Evolutionary conservation across 23 tunicate genomes (phyloP), one percentile per base, ranked within the genome.

Genomic region (Phallusia fumigata): DNA sequence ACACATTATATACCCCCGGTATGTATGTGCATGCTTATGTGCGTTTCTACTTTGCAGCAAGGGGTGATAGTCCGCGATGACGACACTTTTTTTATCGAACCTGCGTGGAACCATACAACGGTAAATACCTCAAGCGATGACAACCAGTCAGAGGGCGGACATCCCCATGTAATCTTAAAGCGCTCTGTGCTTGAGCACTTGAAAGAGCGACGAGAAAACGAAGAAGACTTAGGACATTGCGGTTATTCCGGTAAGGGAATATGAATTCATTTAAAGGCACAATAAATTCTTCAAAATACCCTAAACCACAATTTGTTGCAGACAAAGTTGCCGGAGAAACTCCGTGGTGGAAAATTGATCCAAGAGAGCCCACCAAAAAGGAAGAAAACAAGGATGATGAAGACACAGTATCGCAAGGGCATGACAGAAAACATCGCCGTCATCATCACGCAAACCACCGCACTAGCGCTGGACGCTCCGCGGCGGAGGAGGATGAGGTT

Each of bases 61-160:
- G 99, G 99, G 3, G 64, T 97, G 22, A 89, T 97, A 36, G 65
- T 77, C 22, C 86, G 89, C 73, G 97, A 81, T 58, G 91, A 88
- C 36, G 88, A 85, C n/a, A 86, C 88, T 19, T 97, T 78, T 81
- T 92, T 97, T 51, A 92, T 97, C 75, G 99, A 97, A 58, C 99
- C 99, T 24, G 52, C 82, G 72, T 97, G 95, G 95, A 97, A 97
- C 49, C 86, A 92, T 79, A 85, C 99, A 36, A 79, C 30, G 36
- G 33, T 75, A 26, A 73, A 80, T 0, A 6, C 74, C 22, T 65
- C 52, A 36, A 72, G 52, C 18, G n/a, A n/a, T 22, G 53, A 31
- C 19, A 79, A 50, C 45, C 86, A 84, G 18, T 76, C 64, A 19
- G 84, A 77, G 44, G 90, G 84, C 77, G 78, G 82, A 10, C 96